Percentiles rank a stretch among this genome's conserved stretches.
Evolutionary conservation across 2,888 invertebrate species (phyloP).

Genomic region (Odontocerum albicorne): DNA sequence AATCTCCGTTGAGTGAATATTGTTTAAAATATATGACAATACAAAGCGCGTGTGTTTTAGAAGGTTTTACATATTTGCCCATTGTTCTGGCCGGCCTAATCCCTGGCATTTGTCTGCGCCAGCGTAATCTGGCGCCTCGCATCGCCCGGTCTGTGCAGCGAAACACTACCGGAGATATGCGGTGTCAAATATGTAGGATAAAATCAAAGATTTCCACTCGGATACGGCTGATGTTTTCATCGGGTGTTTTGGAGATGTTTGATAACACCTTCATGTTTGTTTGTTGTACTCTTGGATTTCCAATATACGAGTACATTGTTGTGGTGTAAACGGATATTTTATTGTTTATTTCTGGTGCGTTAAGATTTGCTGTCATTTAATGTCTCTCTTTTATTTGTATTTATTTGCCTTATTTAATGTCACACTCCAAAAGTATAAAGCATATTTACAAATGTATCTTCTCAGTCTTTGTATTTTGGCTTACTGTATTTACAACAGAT

Average conservation of each 20-base stretch:
- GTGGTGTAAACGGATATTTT: conserved; percentile 19
- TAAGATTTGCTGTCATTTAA: neutral
- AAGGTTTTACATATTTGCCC: conserved; percentile 15
- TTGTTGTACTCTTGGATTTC: too few relatives aligned
- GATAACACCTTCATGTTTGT: conserved; percentile 25
- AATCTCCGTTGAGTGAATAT: conserved; percentile 20
- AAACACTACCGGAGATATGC: conserved; percentile 16
- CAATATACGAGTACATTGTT: conserved; percentile 7
- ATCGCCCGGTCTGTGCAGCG: conserved; percentile 22
- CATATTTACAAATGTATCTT: too few relatives aligned
- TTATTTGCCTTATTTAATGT: too few relatives aligned
- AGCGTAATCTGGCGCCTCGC: conserved; percentile 34
- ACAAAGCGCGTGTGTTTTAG: conserved; percentile 24
- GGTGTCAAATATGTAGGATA: conserved; percentile 26
- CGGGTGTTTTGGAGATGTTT: conserved; percentile 20
- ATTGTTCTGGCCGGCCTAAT: conserved; percentile 24
- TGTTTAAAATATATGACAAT: conserved; percentile 18
- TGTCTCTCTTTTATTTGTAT: too few relatives aligned
- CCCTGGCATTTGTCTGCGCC: conserved; percentile 19
- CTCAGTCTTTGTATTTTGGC: too few relatives aligned
- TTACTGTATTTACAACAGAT: too few relatives aligned
- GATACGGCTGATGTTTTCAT: conserved; percentile 23
- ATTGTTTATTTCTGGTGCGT: neutral
- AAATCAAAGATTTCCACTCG: conserved; percentile 15
- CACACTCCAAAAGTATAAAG: too few relatives aligned